Evolutionary conservation across 1,140 invertebrate species (phyloP), one percentile per base, ranked within the genome.

Genomic region (Hyphantria cunea): DNA sequence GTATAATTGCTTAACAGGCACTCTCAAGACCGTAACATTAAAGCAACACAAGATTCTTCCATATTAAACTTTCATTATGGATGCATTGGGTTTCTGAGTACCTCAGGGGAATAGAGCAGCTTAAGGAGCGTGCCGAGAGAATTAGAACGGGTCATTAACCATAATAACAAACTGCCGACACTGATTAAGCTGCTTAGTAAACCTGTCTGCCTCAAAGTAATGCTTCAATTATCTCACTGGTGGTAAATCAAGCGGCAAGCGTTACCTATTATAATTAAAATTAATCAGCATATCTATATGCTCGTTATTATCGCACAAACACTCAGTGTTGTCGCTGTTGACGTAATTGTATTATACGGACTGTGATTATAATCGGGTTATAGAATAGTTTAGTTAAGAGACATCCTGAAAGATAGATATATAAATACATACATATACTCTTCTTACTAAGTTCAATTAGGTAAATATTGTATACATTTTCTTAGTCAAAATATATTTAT

Each of bases 81-180:
- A 58, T 58, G 55, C 55, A 58, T 44, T 49, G 25, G 32, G 25
- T 17, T 52, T 25, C 11, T 33, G 17, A 10, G 34, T 25, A 12
- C 25, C 42, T 11, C 14, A 39, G 37, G 37, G 8, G 37, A 39
- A 7, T 17, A 37, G 41, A 50, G 39, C 32, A 49, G 37, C 42
- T 12, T 63, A 49, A 42, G 17, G 32, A 49, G 9, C 11, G 53
- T 48, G 44, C 13, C 11, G 54, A 53, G 53, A 45, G 53, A 32
- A 63, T 65, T 60, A 61, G 58, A 59, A 59, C 58, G 55, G 61
- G 47, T 61, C 68, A 68, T 74, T 70, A 70, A 54, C 45, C 59
- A 56, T 62, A 69, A 68, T 64, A 73, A 65, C 71, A 65, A 50
- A 52, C 62, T 56, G 44, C 60, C 50, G 55, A 62, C 50, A 62